Base-by-base conservation (phyloP, 2,113 vertebrate species). In the Astatotilapia flaviijosephi region DNA sequence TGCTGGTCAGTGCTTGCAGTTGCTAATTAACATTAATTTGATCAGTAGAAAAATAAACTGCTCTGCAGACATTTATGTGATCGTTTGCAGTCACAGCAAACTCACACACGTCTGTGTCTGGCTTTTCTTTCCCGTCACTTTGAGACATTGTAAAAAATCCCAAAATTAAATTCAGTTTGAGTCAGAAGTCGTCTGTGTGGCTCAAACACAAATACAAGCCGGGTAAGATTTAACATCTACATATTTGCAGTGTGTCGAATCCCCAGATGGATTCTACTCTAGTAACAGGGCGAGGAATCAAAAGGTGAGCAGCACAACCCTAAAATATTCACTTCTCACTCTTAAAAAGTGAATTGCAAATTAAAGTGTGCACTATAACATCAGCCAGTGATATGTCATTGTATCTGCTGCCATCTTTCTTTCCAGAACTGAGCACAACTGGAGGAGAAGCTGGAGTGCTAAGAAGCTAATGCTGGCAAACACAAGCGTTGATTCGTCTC, bases 381-480 rank as follows among this genome's bases (percentile, higher is more conserved):
- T 73, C 2, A 45, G 37, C n/a, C 65, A 70, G 13, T 45, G 37
- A 42, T 0, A 45, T 2, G 37, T 45, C 13, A 26, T 26, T 3
- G 3, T 10, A 45, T 42, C 37, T 21, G n/a, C 37, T 15, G 21
- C 37, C 21, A 73, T 73, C n/a, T 73, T 70, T 73, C 37, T 45
- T 45, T 73, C 65, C 19, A 68, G 62, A 68, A 6, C 2, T 3
- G 62, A 68, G 6, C 62, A 21, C n/a, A 40, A 14, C 9, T 68
- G 35, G 1, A 40, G 7, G 55, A 56, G 55, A 56, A 56, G 19
- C 2, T 4, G 60, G 33, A 65, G 19, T 8, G 7, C 62, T 68
- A 14, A 68, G 62, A 68, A 68, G 35, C 62, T 68, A 68, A 68
- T 68, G 62, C 62, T 40, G 60, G 62, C 62, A 40, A 68, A 68